Base-by-base conservation (phyloP, 2,888 invertebrate genomes). In the Agrochola lota region DNA sequence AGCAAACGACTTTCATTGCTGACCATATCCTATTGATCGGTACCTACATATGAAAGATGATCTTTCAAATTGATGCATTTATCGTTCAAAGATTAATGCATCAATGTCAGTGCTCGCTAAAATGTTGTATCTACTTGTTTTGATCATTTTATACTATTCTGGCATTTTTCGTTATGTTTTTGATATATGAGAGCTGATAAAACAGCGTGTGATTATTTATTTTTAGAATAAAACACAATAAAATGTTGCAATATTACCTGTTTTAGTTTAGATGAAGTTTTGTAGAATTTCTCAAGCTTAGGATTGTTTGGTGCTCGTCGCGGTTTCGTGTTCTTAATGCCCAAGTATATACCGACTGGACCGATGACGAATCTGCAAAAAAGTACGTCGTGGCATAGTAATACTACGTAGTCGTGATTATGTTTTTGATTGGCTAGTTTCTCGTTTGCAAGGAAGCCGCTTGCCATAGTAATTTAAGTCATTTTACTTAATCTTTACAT, bases 341-440 rank as follows among this genome's bases (percentile, higher is more conserved):
- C 99, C 90, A 99, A 93, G 62, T 97, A 98, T 91, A 97, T 97
- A 60, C 98, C 99, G 89, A 99, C 97, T 2, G 99, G 99, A 43
- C 98, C 97, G 93, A 98, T 98, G 95, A 98, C 97, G 93, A 97
- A 98, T 93, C 99, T 98, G 93, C n/a, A 97, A 96, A 84, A 86
- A 87, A 30, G 20, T n/a, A 64, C 11, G 59, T 0, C 40, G 43
- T 35, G 12, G 8, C 8, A 40, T 40, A 4, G 35, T 35, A 40
- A 3, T 40, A 40, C 40, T 40, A 40, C 40, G 40, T 40, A 40
- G 40, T 40, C 40, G 40, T 6, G 40, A 40, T 40, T 40, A 40
- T 40, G 40, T 40, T 35, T 35, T 35, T 35, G 35, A 4, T 35
- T n/a, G n/a, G n/a, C 35, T 35, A 35, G 35, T 35, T 35, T 35